Base-by-base conservation (phyloP, 2,113 vertebrate species). In the Neopipo cinnamomea region DNA sequence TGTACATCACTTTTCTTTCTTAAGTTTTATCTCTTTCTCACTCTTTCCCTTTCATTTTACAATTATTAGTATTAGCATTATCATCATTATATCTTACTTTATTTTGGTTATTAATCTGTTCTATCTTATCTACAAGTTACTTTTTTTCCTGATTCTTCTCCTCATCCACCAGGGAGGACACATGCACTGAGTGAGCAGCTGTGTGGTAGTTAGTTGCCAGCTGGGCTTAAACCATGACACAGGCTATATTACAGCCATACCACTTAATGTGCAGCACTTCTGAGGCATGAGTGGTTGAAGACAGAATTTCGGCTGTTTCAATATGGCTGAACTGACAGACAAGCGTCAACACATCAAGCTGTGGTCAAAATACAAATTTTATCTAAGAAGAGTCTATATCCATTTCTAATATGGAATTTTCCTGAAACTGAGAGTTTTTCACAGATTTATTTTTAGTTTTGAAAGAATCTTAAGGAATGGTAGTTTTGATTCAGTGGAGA, bases 121-220 rank as follows among this genome's bases (percentile, higher is more conserved):
- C 39, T 89, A 35, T 25, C 16, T 75, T 39, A 61, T 9, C 5
- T 30, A n/a, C 46, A 68, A 68, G 20, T 39, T 52, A 6, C 5
- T 8, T 17, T 61, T 58, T 61, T 75, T 25, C 15, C 24, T 35
- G 24, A 31, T 55, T 75, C 22, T 59, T 89, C n/a, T 53, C 67
- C 5, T 16, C 8, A 10, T 47, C 11, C n/a, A 9, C 9, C 13
- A 20, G 17, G 30, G 23, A 61, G 46, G 24, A 55, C 63, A 31
- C 0, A 0, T 0, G 0, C 13, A 46, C 39, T n/a, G 12, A 35
- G 30, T 62, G 55, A 55, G 71, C 39, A 62, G 11, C 47, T 47
- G 24, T 68, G 20, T 21, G 24, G 16, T 47, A 35, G 20, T 41
- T 75, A 31, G 30, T 35, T 35, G 25, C n/a, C 17, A 41, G 11